Percentiles rank a stretch among this genome's conserved stretches.
Evolutionary conservation across 2,113 vertebrate genomes (phyloP).

Genomic region (Xenopus tropicalis): DNA sequence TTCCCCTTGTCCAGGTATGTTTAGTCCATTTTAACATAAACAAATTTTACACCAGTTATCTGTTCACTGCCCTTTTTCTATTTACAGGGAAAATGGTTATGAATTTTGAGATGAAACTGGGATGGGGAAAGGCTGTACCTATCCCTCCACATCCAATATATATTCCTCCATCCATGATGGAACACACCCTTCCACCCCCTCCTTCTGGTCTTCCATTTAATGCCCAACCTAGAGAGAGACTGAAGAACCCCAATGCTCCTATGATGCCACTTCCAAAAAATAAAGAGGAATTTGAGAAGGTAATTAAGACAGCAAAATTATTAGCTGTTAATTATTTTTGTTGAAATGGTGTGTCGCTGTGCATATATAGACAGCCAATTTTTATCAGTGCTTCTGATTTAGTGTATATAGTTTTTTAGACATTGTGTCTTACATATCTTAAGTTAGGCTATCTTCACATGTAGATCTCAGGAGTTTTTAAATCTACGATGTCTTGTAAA

Average conservation of each 20-base stretch:
- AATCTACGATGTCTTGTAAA: no score
- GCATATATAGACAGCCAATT: not conserved
- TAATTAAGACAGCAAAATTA: conserved; percentile 75
- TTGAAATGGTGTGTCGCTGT: not conserved
- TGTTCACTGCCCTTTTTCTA: conserved; percentile 21
- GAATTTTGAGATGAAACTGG: conserved; percentile 99
- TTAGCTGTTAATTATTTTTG: not conserved
- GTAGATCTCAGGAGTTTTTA: no score
- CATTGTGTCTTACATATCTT: no score
- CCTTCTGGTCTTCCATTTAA: conserved; percentile 98
- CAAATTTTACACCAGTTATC: no score
- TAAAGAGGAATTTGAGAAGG: conserved; percentile 99
- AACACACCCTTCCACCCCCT: conserved; percentile 94
- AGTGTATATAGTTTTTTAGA: not conserved
- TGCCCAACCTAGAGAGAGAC: conserved; percentile 91
- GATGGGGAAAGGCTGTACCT: conserved; percentile 98
- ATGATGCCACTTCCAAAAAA: conserved; percentile 94
- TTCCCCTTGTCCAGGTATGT: no score
- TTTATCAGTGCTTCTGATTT: not conserved
- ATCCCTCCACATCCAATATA: conserved; percentile 98
- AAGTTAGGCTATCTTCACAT: no score
- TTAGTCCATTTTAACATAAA: no score
- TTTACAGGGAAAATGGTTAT: conserved; percentile 94
- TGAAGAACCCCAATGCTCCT: conserved; percentile 93
- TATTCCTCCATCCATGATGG: conserved; percentile 99